Base-by-base conservation (phyloP, 2,113 vertebrate species). In the Podocnemis expansa region DNA sequence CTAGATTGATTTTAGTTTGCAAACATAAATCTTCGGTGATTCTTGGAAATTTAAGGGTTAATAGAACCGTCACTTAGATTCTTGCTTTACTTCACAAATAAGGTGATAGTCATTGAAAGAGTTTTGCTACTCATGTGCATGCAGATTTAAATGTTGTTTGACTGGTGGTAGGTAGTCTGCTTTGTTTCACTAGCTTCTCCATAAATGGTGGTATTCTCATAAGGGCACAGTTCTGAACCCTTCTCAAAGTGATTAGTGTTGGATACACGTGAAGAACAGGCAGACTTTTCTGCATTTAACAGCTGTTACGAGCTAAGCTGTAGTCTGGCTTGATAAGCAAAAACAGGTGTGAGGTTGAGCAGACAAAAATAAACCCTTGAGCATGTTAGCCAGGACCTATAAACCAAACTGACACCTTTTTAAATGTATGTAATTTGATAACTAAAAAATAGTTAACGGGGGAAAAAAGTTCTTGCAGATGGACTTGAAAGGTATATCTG, bases 361-460 rank as follows among this genome's bases (percentile, higher is more conserved):
- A 97, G 95, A 93, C 96, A 94, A 96, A 97, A 98, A 98, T 98
- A 98, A 97, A 96, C 75, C 63, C 78, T 67, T 89, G 73, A 88
- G 78, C 58, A 5, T 94, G 19, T 95, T 91, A 95, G 93, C 90
- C 75, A 89, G 92, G 79, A 93, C 96, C 91, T 96, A 45, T 92
- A 97, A 96, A 95, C 95, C 54, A 47, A 17, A 60, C 70, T 94
- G 96, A 84, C 93, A 96, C 91, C 29, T 92, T 96, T 91, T 88
- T 94, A 95, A 97, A 95, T 54, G 47, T 73, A 45, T 45, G 94
- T 94, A 95, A 96, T 91, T 94, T 78, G 92, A 95, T 96, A 93
- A 96, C 87, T 93, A 80, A 96, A 93, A 93, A 89, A 56, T 25
- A 95, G n/a, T 80, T 91, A 49, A 31, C 47, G 56, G 54, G 25